phyloP scores from a whole-genome alignment of 2,888 invertebrate species.

The Hyposoter dolosus region DNA sequence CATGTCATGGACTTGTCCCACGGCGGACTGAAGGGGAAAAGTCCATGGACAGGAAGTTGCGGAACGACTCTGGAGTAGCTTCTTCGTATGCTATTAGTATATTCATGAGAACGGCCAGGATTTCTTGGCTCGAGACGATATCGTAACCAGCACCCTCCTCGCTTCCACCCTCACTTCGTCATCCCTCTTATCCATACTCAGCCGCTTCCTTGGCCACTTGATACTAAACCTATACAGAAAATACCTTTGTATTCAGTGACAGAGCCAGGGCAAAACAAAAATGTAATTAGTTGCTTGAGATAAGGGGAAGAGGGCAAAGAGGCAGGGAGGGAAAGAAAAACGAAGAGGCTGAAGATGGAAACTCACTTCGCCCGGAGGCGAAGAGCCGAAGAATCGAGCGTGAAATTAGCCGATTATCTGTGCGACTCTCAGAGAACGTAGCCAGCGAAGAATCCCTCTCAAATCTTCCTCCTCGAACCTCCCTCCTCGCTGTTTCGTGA shows the following conservation, averaged over 20 bases:
- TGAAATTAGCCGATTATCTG: conserved; percentile 75
- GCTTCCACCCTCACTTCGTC: conserved; percentile 24
- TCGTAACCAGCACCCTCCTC: conserved; percentile 50
- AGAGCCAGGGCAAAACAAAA: conserved; percentile 75
- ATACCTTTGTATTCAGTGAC: conserved; percentile 69
- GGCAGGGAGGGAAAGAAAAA: background rate
- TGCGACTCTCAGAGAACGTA: conserved; percentile 58
- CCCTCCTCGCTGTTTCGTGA: conserved; percentile 1
- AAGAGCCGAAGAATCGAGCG: conserved; percentile 74
- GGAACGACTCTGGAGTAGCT: conserved; percentile 68
- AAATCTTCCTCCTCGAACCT: conserved; percentile 1
- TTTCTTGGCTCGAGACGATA: conserved; percentile 61
- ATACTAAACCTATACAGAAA: conserved; percentile 39
- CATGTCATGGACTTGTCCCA: background rate
- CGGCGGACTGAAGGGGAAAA: conserved; percentile 43
- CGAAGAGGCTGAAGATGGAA: conserved; percentile 52
- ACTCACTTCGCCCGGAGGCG: conserved; percentile 71
- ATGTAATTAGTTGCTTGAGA: conserved; percentile 77
- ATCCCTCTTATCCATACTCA: conserved; percentile 39
- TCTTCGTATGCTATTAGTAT: conserved; percentile 78
- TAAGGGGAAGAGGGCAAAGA: conserved; percentile 65
- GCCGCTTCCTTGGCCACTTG: background rate
- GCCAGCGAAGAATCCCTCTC: conserved; percentile 29
- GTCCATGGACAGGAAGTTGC: conserved; percentile 26
- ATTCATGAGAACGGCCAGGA: conserved; percentile 78